phyloP scores from a whole-genome alignment of 2,797 vertebrate genomes.

The Dipus sagitta region DNA sequence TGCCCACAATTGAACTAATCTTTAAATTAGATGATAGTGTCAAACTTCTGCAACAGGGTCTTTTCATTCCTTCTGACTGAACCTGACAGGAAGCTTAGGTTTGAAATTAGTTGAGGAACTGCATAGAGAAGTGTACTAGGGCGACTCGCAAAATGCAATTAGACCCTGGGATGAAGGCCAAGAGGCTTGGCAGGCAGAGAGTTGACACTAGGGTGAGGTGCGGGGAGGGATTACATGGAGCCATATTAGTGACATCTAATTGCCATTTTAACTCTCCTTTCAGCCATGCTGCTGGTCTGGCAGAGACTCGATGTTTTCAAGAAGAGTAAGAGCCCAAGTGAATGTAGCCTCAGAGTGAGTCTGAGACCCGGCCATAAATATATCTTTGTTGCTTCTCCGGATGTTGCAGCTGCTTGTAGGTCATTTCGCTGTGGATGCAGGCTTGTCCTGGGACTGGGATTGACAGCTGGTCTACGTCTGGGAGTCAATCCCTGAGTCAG shows the following conservation, averaged over 20 bases:
- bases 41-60: constrained; percentile 51
- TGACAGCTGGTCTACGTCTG: background rate
- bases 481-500: background rate
- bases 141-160: constrained; percentile 73
- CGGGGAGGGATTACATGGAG: constrained; percentile 26
- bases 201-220: constrained; percentile 22
- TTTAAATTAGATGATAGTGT: constrained; percentile 54
- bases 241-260: constrained; percentile 64
- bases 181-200: constrained; percentile 70
- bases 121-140: constrained; percentile 20
- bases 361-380: constrained; percentile 32
- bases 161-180: constrained; percentile 72
- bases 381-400: constrained; percentile 55
- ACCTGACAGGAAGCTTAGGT: constrained; percentile 5
- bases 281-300: constrained; percentile 48
- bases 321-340: constrained; percentile 56
- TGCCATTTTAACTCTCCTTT: constrained; percentile 70
- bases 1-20: constrained; percentile 28
- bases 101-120: constrained; percentile 60
- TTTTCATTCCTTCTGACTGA: constrained; percentile 56
- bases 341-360: constrained; percentile 71
- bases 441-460: background rate
- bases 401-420: constrained; percentile 44
- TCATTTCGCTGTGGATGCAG: constrained; percentile 11
- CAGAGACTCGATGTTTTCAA: constrained; percentile 49